These are phyloP conservation scores for Notarius quadriscutis DNA, from an alignment of 2,113 vertebrate species.

Conservation along the genomic window DNA sequence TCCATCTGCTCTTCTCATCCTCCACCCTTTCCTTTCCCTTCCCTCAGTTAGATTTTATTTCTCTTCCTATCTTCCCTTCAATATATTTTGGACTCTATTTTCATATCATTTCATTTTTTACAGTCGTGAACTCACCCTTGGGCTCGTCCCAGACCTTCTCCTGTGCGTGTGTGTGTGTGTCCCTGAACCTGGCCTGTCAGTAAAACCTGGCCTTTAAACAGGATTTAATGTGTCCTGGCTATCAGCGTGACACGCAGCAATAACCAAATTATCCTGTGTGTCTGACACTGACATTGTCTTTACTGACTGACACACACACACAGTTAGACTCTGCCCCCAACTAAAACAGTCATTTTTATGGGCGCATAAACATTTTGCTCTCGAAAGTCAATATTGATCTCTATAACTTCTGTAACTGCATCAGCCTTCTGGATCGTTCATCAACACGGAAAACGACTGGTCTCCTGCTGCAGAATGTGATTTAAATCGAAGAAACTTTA, in stretches of 20 bases:
- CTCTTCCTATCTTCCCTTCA: not conserved
- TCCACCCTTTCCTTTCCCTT: not conserved
- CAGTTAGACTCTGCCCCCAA: constrained; percentile 34
- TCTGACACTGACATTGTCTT: constrained; percentile 24
- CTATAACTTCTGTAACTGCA: not conserved
- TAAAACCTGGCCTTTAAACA: constrained; percentile 4
- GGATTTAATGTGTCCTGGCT: constrained; percentile 44
- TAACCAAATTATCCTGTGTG: constrained; percentile 9
- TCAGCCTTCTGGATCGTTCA: not conserved
- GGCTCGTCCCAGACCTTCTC: not conserved
- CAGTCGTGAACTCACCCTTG: not conserved
- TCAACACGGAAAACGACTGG: not conserved
- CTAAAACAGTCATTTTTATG: constrained; percentile 27
- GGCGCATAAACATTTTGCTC: constrained; percentile 25
- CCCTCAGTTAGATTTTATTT: not conserved
- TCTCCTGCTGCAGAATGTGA: not conserved
- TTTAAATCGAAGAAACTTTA: not conserved
- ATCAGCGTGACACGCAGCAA: constrained; percentile 45
- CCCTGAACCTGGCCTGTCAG: constrained; percentile 26
- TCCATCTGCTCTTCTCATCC: not conserved
- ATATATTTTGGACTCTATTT: not conserved
- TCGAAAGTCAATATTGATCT: constrained; percentile 30
- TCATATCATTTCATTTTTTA: not conserved
- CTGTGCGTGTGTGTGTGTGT: not conserved
- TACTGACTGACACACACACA: constrained; percentile 6